Evolutionary conservation across 2,888 invertebrate genomes (phyloP).

Genomic region (Heterodera filipjevi): DNA sequence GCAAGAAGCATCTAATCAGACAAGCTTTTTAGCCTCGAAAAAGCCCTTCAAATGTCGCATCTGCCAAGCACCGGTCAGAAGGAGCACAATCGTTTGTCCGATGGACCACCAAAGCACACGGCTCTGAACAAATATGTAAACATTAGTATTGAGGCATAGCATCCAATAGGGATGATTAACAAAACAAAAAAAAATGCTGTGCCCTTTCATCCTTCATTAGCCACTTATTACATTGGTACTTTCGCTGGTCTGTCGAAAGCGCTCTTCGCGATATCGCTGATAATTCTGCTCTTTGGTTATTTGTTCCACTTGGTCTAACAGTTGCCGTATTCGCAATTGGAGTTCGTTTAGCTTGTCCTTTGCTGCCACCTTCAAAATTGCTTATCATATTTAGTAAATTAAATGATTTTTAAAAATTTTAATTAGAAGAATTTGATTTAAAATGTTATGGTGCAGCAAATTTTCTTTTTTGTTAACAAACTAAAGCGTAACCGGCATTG

Average conservation of each 20-base stretch:
- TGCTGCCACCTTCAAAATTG: conserved; percentile 77
- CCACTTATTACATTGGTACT: conserved; percentile 79
- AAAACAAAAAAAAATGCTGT: too few relatives aligned
- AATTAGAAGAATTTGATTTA: too few relatives aligned
- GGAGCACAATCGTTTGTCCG: conserved; percentile 83
- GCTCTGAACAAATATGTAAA: conserved; percentile 65
- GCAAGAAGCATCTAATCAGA: conserved; percentile 67
- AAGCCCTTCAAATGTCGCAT: conserved; percentile 98
- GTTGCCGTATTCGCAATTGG: conserved; percentile 88
- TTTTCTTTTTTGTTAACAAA: too few relatives aligned
- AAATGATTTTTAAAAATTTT: too few relatives aligned
- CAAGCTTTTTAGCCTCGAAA: conserved; percentile 98
- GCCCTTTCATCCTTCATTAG: background rate
- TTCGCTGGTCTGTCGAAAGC: conserved; percentile 95
- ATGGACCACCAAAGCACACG: conserved; percentile 66
- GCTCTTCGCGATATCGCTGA: conserved; percentile 94
- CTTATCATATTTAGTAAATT: too few relatives aligned
- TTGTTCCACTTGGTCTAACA: conserved; percentile 95
- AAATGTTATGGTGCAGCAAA: too few relatives aligned
- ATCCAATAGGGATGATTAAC: too few relatives aligned
- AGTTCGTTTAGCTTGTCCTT: conserved; percentile 95
- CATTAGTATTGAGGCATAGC: conserved; percentile 65
- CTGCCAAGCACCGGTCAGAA: conserved; percentile 96
- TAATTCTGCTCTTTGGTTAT: conserved; percentile 99
- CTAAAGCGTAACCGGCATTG: too few relatives aligned